Evolutionary conservation across 2,113 vertebrate species (phyloP).

Genomic region (Gambusia holbrooki): DNA sequence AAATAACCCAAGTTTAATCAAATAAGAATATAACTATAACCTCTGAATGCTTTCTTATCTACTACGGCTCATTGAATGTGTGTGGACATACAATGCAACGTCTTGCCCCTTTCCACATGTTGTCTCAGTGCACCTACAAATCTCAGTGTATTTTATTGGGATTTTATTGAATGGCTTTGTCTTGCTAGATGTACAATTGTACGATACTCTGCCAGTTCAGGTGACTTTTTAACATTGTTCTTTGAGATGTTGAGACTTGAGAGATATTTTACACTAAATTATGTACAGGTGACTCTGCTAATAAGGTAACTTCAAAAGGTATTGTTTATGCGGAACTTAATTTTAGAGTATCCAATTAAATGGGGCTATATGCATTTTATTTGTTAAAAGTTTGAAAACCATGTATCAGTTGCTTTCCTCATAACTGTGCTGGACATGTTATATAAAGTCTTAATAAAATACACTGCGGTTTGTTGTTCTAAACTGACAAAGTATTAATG

Average conservation of each 20-base stretch:
- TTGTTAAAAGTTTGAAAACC: too few species aligned
- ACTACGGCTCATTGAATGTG: neutral
- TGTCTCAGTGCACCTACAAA: neutral
- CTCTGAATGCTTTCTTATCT: conserved; percentile 9
- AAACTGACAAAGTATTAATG: neutral
- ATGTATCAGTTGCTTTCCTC: neutral
- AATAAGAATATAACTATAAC: conserved; percentile 7
- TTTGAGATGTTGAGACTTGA: too few species aligned
- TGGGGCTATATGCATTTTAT: too few species aligned
- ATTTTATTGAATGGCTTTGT: neutral
- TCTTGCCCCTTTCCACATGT: neutral
- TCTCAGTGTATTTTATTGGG: neutral
- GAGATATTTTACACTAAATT: too few species aligned
- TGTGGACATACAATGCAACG: neutral
- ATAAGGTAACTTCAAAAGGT: too few species aligned
- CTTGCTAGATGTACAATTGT: too few species aligned
- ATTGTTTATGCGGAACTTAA: too few species aligned
- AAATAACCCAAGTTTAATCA: neutral
- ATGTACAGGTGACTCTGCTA: too few species aligned
- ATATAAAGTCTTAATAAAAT: neutral
- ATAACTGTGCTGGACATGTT: neutral
- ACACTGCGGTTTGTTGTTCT: neutral
- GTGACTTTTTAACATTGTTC: too few species aligned
- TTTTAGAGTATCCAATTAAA: too few species aligned
- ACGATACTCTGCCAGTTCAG: too few species aligned